phyloP scores from a whole-genome alignment of 1,140 invertebrate genomes.

The Drosophila orosa region DNA sequence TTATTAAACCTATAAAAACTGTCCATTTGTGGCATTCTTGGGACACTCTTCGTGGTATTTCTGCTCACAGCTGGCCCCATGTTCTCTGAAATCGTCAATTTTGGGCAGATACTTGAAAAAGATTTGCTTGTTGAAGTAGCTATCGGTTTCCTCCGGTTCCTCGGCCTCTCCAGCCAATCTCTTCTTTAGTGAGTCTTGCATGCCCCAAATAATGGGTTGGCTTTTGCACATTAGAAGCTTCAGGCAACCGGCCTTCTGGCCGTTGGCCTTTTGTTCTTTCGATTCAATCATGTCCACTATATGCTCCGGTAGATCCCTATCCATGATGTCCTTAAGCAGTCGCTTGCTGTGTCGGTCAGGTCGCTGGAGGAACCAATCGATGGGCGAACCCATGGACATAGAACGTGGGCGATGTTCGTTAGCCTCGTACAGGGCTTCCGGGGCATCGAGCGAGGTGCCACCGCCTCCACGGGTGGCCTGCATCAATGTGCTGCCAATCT shows the following conservation, averaged over 20 bases:
- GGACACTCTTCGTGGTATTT: slow-evolving; percentile 85
- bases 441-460: slow-evolving; percentile 31
- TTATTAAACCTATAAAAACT: neutral
- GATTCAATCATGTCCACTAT: slow-evolving; percentile 86
- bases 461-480: slow-evolving; percentile 46
- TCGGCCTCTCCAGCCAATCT: slow-evolving; percentile 62
- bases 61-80: slow-evolving; percentile 88
- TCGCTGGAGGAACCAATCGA: slow-evolving; percentile 85
- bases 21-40: slow-evolving; percentile 39
- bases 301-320: slow-evolving; percentile 87
- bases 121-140: slow-evolving; percentile 71
- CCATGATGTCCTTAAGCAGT: slow-evolving; percentile 86
- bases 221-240: slow-evolving; percentile 91
- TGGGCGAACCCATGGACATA: slow-evolving; percentile 77
- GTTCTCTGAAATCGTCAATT: slow-evolving; percentile 86
- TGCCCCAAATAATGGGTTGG: slow-evolving; percentile 89
- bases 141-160: slow-evolving; percentile 61
- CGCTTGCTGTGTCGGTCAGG: slow-evolving; percentile 85
- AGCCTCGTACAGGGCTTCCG: slow-evolving; percentile 60
- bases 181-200: slow-evolving; percentile 88
- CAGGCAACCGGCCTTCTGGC: slow-evolving; percentile 87
- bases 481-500: slow-evolving; percentile 73
- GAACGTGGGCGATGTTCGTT: slow-evolving; percentile 65
- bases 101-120: slow-evolving; percentile 88
- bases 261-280: slow-evolving; percentile 77